Evolutionary conservation across 2,797 vertebrate genomes (phyloP).

Genomic region (Sebastes steindachneri): DNA sequence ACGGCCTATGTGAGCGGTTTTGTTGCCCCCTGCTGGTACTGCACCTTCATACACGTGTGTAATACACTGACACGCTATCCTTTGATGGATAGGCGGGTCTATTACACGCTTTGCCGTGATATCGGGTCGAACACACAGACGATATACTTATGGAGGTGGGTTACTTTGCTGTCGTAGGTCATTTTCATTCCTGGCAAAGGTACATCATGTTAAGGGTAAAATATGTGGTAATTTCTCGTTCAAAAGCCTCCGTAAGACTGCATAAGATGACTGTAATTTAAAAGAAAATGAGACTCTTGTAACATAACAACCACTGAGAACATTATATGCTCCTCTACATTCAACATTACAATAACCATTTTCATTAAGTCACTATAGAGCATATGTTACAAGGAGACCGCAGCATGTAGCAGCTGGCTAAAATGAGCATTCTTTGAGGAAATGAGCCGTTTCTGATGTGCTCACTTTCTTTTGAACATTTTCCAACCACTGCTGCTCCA

Average conservation of each 20-base stretch:
- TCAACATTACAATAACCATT: not conserved
- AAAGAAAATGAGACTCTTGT: not conserved
- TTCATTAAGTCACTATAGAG: not conserved
- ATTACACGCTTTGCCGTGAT: too few species aligned
- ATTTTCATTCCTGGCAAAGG: not conserved
- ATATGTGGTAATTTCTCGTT: not conserved
- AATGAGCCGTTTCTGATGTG: slow-evolving; percentile 27
- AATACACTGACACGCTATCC: too few species aligned
- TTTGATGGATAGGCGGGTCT: too few species aligned
- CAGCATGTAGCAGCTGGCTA: slow-evolving; percentile 10
- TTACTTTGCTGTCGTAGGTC: not conserved
- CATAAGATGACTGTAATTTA: not conserved
- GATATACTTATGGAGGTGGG: not conserved
- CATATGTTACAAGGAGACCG: not conserved
- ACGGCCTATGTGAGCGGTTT: too few species aligned
- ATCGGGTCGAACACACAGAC: not conserved
- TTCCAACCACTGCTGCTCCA: not conserved
- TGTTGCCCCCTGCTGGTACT: too few species aligned
- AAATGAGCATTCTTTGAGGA: slow-evolving; percentile 16
- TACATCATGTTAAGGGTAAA: not conserved
- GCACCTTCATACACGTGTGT: too few species aligned
- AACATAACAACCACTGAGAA: not conserved
- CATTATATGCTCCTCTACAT: not conserved
- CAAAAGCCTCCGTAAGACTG: not conserved
- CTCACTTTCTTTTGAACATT: slow-evolving; percentile 26